Evolutionary conservation across 1,140 invertebrate species (phyloP).

Genomic region (Pseudomyrmex gracilis): DNA sequence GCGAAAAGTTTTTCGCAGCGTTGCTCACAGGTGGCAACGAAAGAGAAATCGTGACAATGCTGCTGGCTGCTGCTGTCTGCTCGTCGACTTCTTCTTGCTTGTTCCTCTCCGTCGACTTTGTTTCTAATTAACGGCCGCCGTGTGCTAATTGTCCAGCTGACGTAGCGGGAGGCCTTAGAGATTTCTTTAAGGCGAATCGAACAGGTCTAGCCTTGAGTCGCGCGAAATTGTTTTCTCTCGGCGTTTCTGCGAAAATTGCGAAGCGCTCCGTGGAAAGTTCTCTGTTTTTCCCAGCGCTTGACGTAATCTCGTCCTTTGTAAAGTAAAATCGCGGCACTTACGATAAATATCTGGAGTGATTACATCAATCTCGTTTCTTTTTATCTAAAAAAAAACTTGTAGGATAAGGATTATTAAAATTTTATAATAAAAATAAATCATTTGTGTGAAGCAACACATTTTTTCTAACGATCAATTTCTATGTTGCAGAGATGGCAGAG

Average conservation of each 20-base stretch:
- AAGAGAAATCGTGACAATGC: conserved; percentile 56
- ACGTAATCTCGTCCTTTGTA: conserved; percentile 1
- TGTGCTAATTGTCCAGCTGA: conserved; percentile 74
- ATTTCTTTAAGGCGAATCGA: conserved; percentile 55
- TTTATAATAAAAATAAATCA: conserved; percentile 29
- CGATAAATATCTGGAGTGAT: background rate
- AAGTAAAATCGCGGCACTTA: background rate
- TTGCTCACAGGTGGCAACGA: conserved; percentile 17
- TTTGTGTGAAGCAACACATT: background rate
- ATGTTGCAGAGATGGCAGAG: conserved; percentile 97
- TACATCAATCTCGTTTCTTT: too few species aligned
- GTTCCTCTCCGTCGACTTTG: conserved; percentile 60
- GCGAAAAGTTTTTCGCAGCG: conserved; percentile 19
- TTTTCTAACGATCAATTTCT: conserved; percentile 68
- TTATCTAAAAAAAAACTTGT: too few species aligned
- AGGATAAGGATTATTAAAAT: background rate
- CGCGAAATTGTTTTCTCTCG: conserved; percentile 61
- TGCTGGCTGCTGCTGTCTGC: conserved; percentile 15
- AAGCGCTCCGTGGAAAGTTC: conserved; percentile 52
- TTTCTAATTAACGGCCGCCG: conserved; percentile 74
- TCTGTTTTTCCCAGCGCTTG: conserved; percentile 29
- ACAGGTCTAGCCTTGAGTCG: conserved; percentile 47
- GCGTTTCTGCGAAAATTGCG: conserved; percentile 59
- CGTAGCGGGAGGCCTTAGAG: conserved; percentile 54
- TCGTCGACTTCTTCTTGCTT: conserved; percentile 36